Evolutionary conservation across 2,797 vertebrate species (phyloP).

Genomic region (Apogon hyalosoma): DNA sequence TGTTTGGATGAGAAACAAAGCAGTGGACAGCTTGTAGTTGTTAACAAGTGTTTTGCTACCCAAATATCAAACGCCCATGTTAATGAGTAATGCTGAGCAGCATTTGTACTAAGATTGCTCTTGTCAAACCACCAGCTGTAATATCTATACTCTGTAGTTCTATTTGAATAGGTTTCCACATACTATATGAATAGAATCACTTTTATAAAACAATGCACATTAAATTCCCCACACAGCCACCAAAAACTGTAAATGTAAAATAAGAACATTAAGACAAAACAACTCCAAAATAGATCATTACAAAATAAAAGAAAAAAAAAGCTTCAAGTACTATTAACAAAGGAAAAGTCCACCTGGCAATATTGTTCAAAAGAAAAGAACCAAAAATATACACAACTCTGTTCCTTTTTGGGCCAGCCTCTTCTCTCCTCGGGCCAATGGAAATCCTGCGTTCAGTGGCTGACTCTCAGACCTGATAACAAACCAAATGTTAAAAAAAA

Average conservation of each 20-base stretch:
- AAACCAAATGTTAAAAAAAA: conserved; percentile 16
- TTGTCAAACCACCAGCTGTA: conserved; percentile 65
- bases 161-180: conserved; percentile 56
- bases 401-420: conserved; percentile 53
- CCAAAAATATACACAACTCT: conserved; percentile 68
- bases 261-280: conserved; percentile 66
- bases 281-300: conserved; percentile 73
- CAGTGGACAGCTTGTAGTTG: conserved; percentile 44
- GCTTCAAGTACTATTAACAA: conserved; percentile 98
- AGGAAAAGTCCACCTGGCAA: conserved; percentile 90
- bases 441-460: conserved; percentile 68
- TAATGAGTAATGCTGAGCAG: conserved; percentile 50
- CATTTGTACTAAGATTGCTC: conserved; percentile 42
- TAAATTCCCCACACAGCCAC: conserved; percentile 65
- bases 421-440: conserved; percentile 50
- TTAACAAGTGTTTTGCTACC: not conserved
- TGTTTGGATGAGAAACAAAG: conserved; percentile 44
- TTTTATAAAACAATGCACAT: conserved; percentile 66
- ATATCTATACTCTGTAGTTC: conserved; percentile 71
- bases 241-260: conserved; percentile 62
- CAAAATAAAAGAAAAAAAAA: conserved; percentile 86
- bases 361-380: conserved; percentile 83
- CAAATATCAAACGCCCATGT: conserved; percentile 2
- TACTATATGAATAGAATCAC: conserved; percentile 76
- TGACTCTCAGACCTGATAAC: conserved; percentile 71